Conservation (phyloP, 2,888 invertebrate species). For the Minunthozetes semirufus region DNA sequence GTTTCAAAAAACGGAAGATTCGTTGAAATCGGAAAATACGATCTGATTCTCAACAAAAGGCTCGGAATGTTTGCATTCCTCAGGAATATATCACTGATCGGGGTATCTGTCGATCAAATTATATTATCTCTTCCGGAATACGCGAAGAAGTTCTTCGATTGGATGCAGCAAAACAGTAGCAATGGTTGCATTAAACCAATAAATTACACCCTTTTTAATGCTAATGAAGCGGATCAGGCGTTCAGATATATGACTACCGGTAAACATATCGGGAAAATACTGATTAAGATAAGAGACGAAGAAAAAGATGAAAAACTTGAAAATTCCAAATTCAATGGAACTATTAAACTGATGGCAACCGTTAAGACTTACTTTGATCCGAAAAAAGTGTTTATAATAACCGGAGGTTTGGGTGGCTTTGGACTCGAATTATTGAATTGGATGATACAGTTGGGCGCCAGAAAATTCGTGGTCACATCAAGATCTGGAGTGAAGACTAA, state of each 20-base stretch:
- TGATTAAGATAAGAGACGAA: conserved; percentile 74
- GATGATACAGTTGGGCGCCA: conserved; percentile 82
- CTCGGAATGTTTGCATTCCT: conserved; percentile 51
- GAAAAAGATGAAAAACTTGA: conserved; percentile 52
- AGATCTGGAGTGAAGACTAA: conserved; percentile 83
- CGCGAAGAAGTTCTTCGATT: conserved; percentile 67
- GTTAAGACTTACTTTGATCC: conserved; percentile 59
- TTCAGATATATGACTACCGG: conserved; percentile 92
- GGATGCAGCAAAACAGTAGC: conserved; percentile 80
- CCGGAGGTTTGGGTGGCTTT: conserved; percentile 85
- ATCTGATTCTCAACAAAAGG: conserved; percentile 78
- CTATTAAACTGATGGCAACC: background rate
- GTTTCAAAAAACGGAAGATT: conserved; percentile 87
- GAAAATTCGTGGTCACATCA: conserved; percentile 73
- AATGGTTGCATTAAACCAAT: conserved; percentile 82
- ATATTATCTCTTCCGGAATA: conserved; percentile 69
- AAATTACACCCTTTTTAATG: conserved; percentile 75
- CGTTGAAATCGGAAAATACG: conserved; percentile 95
- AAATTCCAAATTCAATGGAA: background rate
- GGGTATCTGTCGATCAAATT: conserved; percentile 72
- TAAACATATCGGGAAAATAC: conserved; percentile 88
- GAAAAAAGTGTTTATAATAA: conserved; percentile 52
- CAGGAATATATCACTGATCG: conserved; percentile 51
- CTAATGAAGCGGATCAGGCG: conserved; percentile 81
- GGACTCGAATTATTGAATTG: conserved; percentile 87